phyloP scores from a whole-genome alignment of 2,113 vertebrate genomes.

The Pteropus alecto region DNA sequence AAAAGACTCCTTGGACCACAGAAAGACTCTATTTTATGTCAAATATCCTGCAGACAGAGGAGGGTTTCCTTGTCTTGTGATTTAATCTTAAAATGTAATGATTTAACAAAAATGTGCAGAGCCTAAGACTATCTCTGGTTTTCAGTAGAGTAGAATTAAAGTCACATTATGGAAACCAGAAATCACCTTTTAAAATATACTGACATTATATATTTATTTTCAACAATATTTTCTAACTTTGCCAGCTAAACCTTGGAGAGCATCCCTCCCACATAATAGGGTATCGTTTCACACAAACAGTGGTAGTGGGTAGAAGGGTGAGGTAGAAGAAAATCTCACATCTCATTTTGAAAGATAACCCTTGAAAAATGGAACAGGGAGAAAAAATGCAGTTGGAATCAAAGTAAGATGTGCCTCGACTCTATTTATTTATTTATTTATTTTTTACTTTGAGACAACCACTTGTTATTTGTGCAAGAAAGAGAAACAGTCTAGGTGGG shows the following conservation, averaged over 20 bases:
- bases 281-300: neutral
- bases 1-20: neutral
- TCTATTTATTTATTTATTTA: constrained; percentile 10
- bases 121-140: neutral
- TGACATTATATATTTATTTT: neutral
- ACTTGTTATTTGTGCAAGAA: constrained; percentile 2
- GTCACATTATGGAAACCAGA: neutral
- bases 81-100: neutral
- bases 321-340: neutral
- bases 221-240: neutral
- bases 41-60: neutral
- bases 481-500: neutral
- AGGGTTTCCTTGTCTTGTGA: neutral
- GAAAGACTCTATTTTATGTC: neutral
- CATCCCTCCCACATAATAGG: neutral
- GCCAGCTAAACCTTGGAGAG: neutral
- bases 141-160: neutral
- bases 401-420: neutral
- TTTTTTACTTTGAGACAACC: neutral
- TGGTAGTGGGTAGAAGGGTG: no score
- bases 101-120: neutral
- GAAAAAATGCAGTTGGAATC: neutral
- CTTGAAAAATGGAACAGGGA: neutral
- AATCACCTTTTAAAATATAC: neutral
- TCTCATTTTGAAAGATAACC: neutral